Conservation (phyloP, 2,797 vertebrate species). For the Coilia nasus region DNA sequence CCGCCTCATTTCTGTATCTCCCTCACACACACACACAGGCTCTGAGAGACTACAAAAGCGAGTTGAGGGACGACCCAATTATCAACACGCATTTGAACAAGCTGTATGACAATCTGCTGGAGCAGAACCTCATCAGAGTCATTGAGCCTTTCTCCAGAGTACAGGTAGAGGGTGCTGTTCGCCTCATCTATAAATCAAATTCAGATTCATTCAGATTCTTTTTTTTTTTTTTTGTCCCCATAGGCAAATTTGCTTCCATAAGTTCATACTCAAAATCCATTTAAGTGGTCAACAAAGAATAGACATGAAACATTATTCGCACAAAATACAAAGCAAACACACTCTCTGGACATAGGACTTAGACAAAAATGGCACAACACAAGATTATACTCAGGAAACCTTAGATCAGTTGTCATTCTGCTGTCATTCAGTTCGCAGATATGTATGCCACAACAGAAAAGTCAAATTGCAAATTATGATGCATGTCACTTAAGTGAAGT, state of each 20-base stretch:
- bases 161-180: conserved; percentile 77
- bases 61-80: conserved; percentile 97
- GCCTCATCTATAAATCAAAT: neutral
- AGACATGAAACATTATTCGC: too few species aligned
- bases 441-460: neutral
- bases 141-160: conserved; percentile 98
- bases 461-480: neutral
- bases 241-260: too few species aligned
- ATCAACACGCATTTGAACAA: conserved; percentile 95
- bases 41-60: conserved; percentile 91
- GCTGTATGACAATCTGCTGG: conserved; percentile 96
- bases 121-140: conserved; percentile 98
- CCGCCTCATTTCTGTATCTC: conserved; percentile 27
- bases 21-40: conserved; percentile 71
- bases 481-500: neutral
- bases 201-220: too few species aligned
- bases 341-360: too few species aligned
- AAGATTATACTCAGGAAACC: neutral
- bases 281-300: too few species aligned
- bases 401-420: neutral
- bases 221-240: too few species aligned
- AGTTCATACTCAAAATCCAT: too few species aligned
- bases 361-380: too few species aligned
- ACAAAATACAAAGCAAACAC: too few species aligned
- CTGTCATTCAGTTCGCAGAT: neutral